Evolutionary conservation across 1,140 invertebrate genomes (phyloP).

Genomic region (Bombus pyrosoma): DNA sequence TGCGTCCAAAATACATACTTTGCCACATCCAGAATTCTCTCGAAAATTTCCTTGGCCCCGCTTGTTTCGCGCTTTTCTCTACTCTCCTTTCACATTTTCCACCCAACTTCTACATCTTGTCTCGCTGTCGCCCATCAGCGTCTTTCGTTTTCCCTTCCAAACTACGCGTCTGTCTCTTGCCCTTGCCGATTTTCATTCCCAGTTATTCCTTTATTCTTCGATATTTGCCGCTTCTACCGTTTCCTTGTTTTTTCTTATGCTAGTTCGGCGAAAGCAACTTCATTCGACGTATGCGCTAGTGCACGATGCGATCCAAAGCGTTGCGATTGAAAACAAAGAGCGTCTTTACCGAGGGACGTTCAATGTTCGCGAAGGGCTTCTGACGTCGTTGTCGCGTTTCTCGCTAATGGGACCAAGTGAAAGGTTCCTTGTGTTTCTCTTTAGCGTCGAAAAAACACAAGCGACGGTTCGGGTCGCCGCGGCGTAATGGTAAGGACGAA

Average conservation of each 20-base stretch:
- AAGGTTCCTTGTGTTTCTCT: slow-evolving; percentile 70
- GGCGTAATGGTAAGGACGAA: not conserved
- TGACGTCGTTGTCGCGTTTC: slow-evolving; percentile 70
- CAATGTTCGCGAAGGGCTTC: slow-evolving; percentile 20
- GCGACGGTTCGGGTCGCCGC: not conserved
- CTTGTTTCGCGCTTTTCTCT: not conserved
- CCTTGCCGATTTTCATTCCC: not conserved
- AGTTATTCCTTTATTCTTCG: not conserved
- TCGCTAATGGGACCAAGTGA: slow-evolving; percentile 76
- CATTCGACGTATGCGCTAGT: not conserved
- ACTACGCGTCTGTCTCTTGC: not conserved
- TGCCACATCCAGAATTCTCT: slow-evolving; percentile 52
- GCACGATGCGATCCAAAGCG: not conserved
- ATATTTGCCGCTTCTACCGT: not conserved
- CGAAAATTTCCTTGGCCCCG: slow-evolving; percentile 37
- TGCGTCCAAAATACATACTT: slow-evolving; percentile 68
- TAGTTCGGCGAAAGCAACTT: not conserved
- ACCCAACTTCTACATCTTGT: not conserved
- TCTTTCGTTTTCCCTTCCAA: not conserved
- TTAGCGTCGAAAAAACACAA: slow-evolving; percentile 11
- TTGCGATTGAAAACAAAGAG: slow-evolving; percentile 1
- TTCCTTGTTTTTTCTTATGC: too few species aligned
- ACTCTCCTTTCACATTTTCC: not conserved
- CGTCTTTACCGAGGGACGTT: not conserved
- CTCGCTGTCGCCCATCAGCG: not conserved